Base-by-base conservation (phyloP, 2,797 vertebrate genomes). In the Thunnus albacares region DNA sequence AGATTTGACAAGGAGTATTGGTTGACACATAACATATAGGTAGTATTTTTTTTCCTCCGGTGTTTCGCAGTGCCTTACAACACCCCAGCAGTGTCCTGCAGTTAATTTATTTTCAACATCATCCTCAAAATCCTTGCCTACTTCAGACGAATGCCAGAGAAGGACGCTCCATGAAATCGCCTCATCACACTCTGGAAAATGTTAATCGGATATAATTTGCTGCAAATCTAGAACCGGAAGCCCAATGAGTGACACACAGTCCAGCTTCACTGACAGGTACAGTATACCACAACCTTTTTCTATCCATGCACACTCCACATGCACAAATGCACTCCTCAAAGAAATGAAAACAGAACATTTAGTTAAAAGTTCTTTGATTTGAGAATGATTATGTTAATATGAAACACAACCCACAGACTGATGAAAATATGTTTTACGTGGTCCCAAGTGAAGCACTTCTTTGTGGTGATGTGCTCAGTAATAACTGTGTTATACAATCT, bases 171-270 rank as follows among this genome's bases (percentile, higher is more conserved):
- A 79, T 76, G 85, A 82, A 87, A 86, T 86, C 89, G 77, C 75
- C 80, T 88, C 88, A 90, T 87, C 90, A 88, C 81, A 71, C 85
- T 94, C 87, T 88, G 89, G 93, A 97, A 95, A 95, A 99, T 99
- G 97, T 96, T 96, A 96, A 95, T 96, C 95, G 97, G 97, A 96
- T 98, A 95, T 96, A 93, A 94, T 89, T 94, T 91, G 67, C 92
- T 93, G 91, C 90, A 95, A 95, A 95, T 96, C 95, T 96, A 96
- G 94, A 97, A 94, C 96, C 96, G 89, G 94, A 96, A 97, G 97
- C 96, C 98, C 97, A 99, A 99, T 99, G 98, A 99, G 97, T 95
- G 97, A 98, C 97, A 97, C 96, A 98, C 97, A 98, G 97, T 93
- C 97, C 93, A 96, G 97, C 96, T 95, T 97, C 96, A 96, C 96